phyloP scores from a whole-genome alignment of 2,113 vertebrate species.

The Ahaetulla prasina region DNA sequence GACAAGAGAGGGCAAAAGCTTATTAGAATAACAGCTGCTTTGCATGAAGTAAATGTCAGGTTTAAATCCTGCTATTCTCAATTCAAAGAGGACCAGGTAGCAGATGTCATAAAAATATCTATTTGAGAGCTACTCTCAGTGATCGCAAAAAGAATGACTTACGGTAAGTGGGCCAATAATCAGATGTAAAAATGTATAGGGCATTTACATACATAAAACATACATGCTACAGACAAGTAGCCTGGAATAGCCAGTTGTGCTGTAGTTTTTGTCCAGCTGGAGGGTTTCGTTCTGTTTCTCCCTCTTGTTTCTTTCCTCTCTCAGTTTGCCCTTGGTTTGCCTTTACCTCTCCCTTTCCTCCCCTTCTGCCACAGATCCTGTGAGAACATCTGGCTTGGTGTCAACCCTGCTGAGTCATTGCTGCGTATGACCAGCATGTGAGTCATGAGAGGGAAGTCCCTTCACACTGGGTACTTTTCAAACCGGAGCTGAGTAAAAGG shows the following conservation, averaged over 20 bases:
- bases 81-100: background rate
- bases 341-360: slow-evolving; percentile 5
- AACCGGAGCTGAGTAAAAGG: slow-evolving; percentile 58
- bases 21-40: background rate
- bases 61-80: background rate
- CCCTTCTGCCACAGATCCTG: background rate
- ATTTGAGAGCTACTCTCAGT: background rate
- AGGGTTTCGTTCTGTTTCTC: background rate
- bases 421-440: slow-evolving; percentile 48
- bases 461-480: slow-evolving; percentile 27
- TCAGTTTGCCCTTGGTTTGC: background rate
- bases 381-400: slow-evolving; percentile 12
- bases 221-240: background rate
- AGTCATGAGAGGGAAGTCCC: slow-evolving; percentile 55
- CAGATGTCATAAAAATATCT: background rate
- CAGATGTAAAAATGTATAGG: background rate
- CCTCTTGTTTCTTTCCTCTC: background rate
- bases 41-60: background rate
- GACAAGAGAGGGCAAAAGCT: background rate
- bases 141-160: background rate
- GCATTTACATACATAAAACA: background rate
- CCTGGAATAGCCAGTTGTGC: background rate
- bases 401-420: slow-evolving; percentile 49
- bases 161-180: background rate
- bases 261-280: background rate